These are phyloP conservation scores for Pygoscelis adeliae DNA, from an alignment of 2,113 vertebrate species.

Conservation along the genomic window DNA sequence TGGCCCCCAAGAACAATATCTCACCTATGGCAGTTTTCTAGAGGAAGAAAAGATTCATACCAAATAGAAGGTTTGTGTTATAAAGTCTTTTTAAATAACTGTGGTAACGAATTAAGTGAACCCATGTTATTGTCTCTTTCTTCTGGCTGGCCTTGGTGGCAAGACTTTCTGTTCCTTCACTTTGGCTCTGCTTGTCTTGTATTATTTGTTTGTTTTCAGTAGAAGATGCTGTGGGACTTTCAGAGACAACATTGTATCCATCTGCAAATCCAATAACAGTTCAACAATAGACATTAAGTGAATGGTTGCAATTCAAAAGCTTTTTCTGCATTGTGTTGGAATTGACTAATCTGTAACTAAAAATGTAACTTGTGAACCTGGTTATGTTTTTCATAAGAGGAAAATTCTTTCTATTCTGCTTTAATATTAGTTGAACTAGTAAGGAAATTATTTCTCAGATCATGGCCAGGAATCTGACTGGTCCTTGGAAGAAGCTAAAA, in stretches of 20 bases:
- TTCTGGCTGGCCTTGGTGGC: not conserved
- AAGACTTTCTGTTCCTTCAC: not conserved
- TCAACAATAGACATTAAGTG: not conserved
- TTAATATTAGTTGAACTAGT: not conserved
- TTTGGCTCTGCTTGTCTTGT: not conserved
- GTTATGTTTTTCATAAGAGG: not conserved
- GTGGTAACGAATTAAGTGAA: slow-evolving; percentile 80
- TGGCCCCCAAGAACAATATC: not conserved
- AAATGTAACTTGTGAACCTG: not conserved
- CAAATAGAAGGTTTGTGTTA: slow-evolving; percentile 64
- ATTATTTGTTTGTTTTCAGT: not conserved
- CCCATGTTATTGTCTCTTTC: slow-evolving; percentile 72
- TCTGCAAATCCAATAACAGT: slow-evolving; percentile 56
- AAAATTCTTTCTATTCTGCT: not conserved
- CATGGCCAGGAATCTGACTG: not conserved
- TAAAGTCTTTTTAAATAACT: slow-evolving; percentile 77
- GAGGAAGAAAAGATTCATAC: slow-evolving; percentile 61
- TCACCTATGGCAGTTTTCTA: not conserved
- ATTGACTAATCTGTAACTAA: not conserved
- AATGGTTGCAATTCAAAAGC: not conserved
- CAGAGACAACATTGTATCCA: slow-evolving; percentile 42
- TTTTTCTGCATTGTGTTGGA: not conserved
- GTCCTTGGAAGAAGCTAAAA: not conserved
- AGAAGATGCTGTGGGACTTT: not conserved
- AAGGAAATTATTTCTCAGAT: not conserved